phyloP scores from a whole-genome alignment of 2,888 invertebrate species.

The Bembecia ichneumoniformis region DNA sequence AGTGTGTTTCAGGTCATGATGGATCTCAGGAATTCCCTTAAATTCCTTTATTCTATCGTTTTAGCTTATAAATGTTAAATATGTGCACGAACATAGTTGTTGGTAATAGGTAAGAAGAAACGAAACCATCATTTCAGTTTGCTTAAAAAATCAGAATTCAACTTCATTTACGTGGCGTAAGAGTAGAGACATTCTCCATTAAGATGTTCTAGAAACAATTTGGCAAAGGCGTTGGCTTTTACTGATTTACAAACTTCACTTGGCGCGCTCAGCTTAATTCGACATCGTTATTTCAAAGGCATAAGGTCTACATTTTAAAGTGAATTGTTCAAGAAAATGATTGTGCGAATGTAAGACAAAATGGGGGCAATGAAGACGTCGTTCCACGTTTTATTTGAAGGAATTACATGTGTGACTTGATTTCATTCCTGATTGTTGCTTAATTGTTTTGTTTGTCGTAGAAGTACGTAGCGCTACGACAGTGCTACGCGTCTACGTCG shows the following conservation, averaged over 20 bases:
- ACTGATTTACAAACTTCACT: conserved; percentile 1
- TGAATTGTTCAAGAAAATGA: neutral
- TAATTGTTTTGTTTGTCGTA: too few relatives aligned
- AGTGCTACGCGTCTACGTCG: too few relatives aligned
- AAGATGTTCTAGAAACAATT: conserved; percentile 38
- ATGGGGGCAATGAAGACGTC: conserved; percentile 18
- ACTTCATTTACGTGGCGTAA: conserved; percentile 29
- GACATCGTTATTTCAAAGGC: neutral
- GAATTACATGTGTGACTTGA: conserved; percentile 15
- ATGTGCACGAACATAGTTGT: too few relatives aligned
- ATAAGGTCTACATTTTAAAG: neutral
- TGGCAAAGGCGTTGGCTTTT: conserved; percentile 20
- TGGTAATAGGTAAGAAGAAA: too few relatives aligned
- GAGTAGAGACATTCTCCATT: conserved; percentile 22
- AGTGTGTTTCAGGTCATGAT: too few relatives aligned
- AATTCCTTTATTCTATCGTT: too few relatives aligned
- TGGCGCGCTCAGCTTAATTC: neutral
- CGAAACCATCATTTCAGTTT: too few relatives aligned
- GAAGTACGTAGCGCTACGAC: too few relatives aligned
- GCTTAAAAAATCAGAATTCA: conserved; percentile 12
- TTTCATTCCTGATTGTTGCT: neutral
- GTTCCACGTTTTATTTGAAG: conserved; percentile 14
- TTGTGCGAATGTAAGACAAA: conserved; percentile 4
- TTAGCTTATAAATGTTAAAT: too few relatives aligned
- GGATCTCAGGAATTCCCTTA: too few relatives aligned